Percentiles rank a stretch among this genome's conserved stretches.
phyloP scores from a whole-genome alignment of 2,888 invertebrate species.

The Frankliniella intonsa region DNA sequence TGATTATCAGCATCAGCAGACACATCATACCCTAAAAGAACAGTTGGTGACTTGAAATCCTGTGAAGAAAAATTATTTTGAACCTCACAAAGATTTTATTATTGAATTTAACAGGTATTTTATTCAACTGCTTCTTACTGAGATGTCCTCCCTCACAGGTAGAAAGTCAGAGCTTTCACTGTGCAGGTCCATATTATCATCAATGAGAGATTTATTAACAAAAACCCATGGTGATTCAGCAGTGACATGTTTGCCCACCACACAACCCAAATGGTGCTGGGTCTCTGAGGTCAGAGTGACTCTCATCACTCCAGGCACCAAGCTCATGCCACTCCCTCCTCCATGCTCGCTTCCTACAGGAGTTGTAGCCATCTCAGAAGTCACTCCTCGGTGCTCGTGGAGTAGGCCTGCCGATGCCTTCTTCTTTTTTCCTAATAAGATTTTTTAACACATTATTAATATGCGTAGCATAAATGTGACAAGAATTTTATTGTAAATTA shows the following conservation, averaged over 20 bases:
- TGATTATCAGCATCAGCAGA: constrained; percentile 36
- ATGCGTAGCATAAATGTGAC: background rate
- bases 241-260: constrained; percentile 64
- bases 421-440: constrained; percentile 26
- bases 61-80: background rate
- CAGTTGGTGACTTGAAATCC: background rate
- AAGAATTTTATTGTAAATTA: background rate
- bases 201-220: constrained; percentile 56
- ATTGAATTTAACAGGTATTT: background rate
- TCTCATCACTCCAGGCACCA: constrained; percentile 53
- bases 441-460: background rate
- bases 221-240: constrained; percentile 70
- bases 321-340: background rate
- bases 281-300: constrained; percentile 54
- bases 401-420: background rate
- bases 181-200: constrained; percentile 58
- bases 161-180: constrained; percentile 53
- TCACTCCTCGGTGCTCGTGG: background rate
- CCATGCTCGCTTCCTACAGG: background rate
- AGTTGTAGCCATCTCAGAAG: background rate
- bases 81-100: background rate
- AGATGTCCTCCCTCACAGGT: constrained; percentile 46
- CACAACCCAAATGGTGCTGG: constrained; percentile 58
- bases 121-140: background rate
- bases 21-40: constrained; percentile 36